Evolutionary conservation across 2,888 invertebrate species (phyloP), one percentile per base, ranked within the genome.

Genomic region (Macaria notata): DNA sequence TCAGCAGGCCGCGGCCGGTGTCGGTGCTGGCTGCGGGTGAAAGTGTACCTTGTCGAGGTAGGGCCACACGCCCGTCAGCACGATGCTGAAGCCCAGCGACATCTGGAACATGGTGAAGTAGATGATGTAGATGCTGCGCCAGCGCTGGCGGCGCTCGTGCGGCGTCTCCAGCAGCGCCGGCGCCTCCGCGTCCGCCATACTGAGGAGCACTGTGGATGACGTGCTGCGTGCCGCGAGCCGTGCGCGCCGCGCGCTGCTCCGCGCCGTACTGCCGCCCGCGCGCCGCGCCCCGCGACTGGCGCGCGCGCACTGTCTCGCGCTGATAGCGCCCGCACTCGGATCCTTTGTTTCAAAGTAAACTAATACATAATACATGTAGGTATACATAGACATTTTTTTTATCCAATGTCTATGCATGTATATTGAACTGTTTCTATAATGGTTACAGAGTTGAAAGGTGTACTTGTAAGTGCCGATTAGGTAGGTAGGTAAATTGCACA

Each of bases 91-190:
- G 31, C 96, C 97, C 49, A 97, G 89, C 0, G 96, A 96, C 94
- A 97, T 97, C 66, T 97, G 93, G 87, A 97, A 97, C 95, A 97
- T 96, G 54, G 97, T 97, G 83, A 96, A 96, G 86, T 97, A 97
- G 75, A 97, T 95, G 45, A 96, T 93, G 74, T 95, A 94, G 62
- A 97, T 93, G 64, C 97, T 97, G 65, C 93, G 93, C 95, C 95
- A 96, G 86, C 97, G 92, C 78, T 94, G 92, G 68, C 91, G 92
- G 68, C 93, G 93, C 78, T 96, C 94, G 59, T 86, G 84, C 45
- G 86, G 78, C 4, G 94, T 95, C 92, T 97, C 97, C 72, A 96
- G 86, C 55, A 86, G 60, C 33, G 66, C 45, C 38, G 59, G 59
- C 5, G 44, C 56, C 49, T 54, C 64, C 31, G 47, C 69, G 9